Evolutionary conservation across 2,797 vertebrate species (phyloP), one percentile per base, ranked within the genome.

Genomic region (Novumbra hubbsi): DNA sequence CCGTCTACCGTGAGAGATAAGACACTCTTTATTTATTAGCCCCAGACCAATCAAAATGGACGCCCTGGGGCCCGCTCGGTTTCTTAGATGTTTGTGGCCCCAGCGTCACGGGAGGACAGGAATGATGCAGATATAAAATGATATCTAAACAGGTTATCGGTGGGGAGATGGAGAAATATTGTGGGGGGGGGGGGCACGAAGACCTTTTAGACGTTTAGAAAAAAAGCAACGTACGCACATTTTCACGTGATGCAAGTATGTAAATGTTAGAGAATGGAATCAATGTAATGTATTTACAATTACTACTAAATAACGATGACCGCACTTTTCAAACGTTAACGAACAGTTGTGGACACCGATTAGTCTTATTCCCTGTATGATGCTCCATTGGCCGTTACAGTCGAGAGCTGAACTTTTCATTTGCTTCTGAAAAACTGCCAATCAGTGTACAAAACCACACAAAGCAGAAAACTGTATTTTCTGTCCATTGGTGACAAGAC

Each of bases 1-100:
- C 91, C 89, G 92, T 91, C 91, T 93, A 89, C 90, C 81, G 86
- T 78, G 78, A 72, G 84, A 92, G 92, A 94, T 94, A 92, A 94
- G 92, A 90, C 82, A 78, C 83, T 84, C 77, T 84, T 82, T 82
- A 90, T 89, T 86, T 92, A 86, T 93, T 92, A 93, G 92, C 91
- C 55, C 80, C 78, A 82, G 78, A 38, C 87, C 88, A 79, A 87
- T 92, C 89, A 89, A 91, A 92, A 90, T 85, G 71, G 73, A 80
- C 38, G 68, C 64, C 76, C 76, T 52, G 62, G 41, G 64, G 62
- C 60, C 68, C 65, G 24, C 72, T 27, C 7, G 32, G 19, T 71
- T 82, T 62, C 71, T 62, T 11, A 55, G 55, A 15, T 68, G 32
- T 41, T 28, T 49, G 57, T 73, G 6, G 49, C 57, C n/a, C n/a